Evolutionary conservation across 1,140 invertebrate genomes (phyloP), one percentile per base, ranked within the genome.

Genomic region (Drosophila azteca): DNA sequence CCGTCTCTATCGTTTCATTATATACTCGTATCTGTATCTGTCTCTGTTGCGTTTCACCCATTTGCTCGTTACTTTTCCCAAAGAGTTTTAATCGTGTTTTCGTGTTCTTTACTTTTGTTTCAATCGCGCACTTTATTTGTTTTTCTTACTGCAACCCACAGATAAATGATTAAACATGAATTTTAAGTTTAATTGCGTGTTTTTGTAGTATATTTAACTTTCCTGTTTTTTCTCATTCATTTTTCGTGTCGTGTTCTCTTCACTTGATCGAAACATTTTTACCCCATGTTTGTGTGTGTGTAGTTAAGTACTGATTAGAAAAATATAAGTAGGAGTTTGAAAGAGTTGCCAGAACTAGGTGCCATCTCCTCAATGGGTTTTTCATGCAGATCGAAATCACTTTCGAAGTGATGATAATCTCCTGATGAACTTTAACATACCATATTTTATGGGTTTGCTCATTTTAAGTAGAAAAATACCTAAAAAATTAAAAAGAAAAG

Each of bases 111-210:
- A 29, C 46, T 55, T 43, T 46, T 71, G 68, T 71, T 60, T 71
- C 48, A 22, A 20, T 48, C 54, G 64, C 70, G 65, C 75, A 75
- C 79, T 54, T 62, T 74, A 5, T 58, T 39, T 73, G 59, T 51
- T 46, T 43, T 73, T 66, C 49, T 13, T 46, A 31, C 17, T 74
- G 71, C 80, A 70, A 79, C 61, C 65, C 35, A 13, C 11, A 2
- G 49, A n/a, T 3, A 39, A 54, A 26, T 1, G 29, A 45, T 39
- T 77, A 60, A 13, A 3, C 13, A 54, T 39, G 1, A 29, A 39
- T 39, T 62, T 50, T 62, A 58, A 63, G 53, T 83, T 59, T 67
- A 58, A 59, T 67, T 78, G 49, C 64, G 51, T 59, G 67, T 62
- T 66, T 9, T 52, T 39, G 35, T 39, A 13, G 35, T 39, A 39